These are phyloP conservation scores for Euzetes globulus DNA, from an alignment of 2,888 invertebrate genomes.

Conservation along the genomic window DNA sequence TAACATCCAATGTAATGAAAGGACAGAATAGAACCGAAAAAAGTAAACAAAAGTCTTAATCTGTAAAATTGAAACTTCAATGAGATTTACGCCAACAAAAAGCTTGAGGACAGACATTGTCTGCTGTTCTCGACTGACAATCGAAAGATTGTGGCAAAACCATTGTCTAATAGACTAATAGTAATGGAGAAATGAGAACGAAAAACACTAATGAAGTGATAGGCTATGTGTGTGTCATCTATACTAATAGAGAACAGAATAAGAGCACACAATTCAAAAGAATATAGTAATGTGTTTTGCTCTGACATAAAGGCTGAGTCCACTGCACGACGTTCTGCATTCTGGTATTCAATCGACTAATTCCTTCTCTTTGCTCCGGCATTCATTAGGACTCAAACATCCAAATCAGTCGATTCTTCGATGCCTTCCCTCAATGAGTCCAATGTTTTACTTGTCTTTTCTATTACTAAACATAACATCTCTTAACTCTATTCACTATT, in stretches of 20 bases:
- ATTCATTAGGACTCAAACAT: constrained; percentile 10
- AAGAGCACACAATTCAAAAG: not conserved
- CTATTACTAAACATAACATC: constrained; percentile 8
- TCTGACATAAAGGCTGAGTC: not conserved
- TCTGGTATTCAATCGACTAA: not conserved
- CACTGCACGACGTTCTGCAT: not conserved
- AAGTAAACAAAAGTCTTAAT: not conserved
- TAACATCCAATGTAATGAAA: not conserved
- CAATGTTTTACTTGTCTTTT: not conserved
- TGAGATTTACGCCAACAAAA: not conserved
- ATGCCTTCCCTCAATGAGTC: not conserved
- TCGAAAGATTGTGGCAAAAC: too few relatives aligned
- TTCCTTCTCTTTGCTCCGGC: not conserved
- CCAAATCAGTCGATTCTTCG: constrained; percentile 20
- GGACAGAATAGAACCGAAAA: too few relatives aligned
- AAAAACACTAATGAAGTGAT: constrained; percentile 25
- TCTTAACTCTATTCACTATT: constrained; percentile 8
- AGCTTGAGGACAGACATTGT: too few relatives aligned
- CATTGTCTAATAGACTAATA: not conserved
- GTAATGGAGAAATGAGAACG: not conserved
- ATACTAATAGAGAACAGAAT: not conserved
- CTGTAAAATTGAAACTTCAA: not conserved
- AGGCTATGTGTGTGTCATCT: constrained; percentile 12
- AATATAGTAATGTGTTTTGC: constrained; percentile 2
- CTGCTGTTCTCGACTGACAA: too few relatives aligned